Evolutionary conservation across 2,113 vertebrate species (phyloP).

Genomic region (Amia ocellicauda): DNA sequence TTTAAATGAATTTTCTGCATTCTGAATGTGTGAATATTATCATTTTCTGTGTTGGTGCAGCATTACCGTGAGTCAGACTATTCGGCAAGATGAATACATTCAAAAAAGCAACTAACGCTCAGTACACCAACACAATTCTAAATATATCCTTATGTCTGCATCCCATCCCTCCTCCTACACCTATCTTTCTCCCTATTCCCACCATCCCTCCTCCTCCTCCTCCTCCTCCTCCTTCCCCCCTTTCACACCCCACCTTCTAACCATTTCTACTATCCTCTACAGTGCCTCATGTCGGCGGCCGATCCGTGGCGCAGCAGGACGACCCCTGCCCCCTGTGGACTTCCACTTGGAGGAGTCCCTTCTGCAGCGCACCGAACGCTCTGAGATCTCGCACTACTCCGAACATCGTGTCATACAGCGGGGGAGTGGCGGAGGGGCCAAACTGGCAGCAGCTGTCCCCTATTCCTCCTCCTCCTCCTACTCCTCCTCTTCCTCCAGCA

Average conservation of each 20-base stretch:
- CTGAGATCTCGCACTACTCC: slow-evolving; percentile 40
- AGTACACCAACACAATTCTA: too few species aligned
- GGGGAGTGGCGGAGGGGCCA: slow-evolving; percentile 11
- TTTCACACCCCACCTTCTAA: too few species aligned
- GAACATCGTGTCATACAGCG: slow-evolving; percentile 43
- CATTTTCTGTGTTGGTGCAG: too few species aligned
- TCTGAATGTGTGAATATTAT: too few species aligned
- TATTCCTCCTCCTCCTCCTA: slow-evolving; percentile 21
- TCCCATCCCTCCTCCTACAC: too few species aligned
- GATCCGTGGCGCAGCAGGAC: slow-evolving; percentile 86
- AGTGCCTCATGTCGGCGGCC: slow-evolving; percentile 88
- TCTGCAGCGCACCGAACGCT: slow-evolving; percentile 38
- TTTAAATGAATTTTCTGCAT: too few species aligned
- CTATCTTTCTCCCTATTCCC: too few species aligned
- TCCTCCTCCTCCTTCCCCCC: not conserved
- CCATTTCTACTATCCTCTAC: slow-evolving; percentile 22
- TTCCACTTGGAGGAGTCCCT: slow-evolving; percentile 67
- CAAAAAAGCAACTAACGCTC: too few species aligned
- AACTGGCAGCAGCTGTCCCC: not conserved
- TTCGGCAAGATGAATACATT: too few species aligned
- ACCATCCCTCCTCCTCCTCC: not conserved
- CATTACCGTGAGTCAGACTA: too few species aligned
- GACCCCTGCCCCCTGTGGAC: slow-evolving; percentile 69
- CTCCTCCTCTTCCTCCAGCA: slow-evolving; percentile 3
- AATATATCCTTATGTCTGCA: too few species aligned